Percentiles rank a stretch among this genome's conserved stretches.
Conservation (phyloP, 37 sponge, comb jelly and placozoan genomes). For the Ianthella basta region DNA sequence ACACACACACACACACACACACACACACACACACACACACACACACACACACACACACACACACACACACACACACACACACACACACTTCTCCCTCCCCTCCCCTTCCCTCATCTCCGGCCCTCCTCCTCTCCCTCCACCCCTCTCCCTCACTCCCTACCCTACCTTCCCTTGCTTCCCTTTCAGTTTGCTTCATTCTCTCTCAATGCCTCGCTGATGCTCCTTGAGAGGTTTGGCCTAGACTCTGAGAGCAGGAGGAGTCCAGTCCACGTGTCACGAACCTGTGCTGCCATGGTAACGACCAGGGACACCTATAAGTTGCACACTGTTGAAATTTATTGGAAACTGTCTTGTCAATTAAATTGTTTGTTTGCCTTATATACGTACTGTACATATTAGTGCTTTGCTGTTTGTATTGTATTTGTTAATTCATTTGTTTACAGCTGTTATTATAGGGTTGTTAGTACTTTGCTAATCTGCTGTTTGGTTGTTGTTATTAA, state of each 20-base stretch:
- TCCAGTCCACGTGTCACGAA: constrained; percentile 33
- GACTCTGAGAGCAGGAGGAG: not conserved
- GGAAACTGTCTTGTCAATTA: not conserved
- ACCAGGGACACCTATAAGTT: constrained; percentile 18
- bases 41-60: not conserved
- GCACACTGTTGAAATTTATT: constrained; percentile 27
- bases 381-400: too few species aligned
- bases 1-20: too few species aligned
- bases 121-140: not conserved
- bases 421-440: too few species aligned
- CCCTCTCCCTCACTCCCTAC: not conserved
- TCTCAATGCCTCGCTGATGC: not conserved
- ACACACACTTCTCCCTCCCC: too few species aligned
- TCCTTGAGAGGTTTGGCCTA: not conserved
- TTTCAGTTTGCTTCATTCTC: not conserved
- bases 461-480: too few species aligned
- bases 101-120: not conserved
- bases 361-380: too few species aligned
- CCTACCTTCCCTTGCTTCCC: not conserved
- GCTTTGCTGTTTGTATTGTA: too few species aligned
- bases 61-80: too few species aligned
- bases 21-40: not conserved
- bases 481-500: too few species aligned
- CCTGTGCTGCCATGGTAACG: constrained; percentile 9
- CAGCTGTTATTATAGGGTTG: too few species aligned